These are phyloP conservation scores for Cephalopachus bancanus DNA, from an alignment of 2,797 vertebrate genomes.

Conservation along the genomic window DNA sequence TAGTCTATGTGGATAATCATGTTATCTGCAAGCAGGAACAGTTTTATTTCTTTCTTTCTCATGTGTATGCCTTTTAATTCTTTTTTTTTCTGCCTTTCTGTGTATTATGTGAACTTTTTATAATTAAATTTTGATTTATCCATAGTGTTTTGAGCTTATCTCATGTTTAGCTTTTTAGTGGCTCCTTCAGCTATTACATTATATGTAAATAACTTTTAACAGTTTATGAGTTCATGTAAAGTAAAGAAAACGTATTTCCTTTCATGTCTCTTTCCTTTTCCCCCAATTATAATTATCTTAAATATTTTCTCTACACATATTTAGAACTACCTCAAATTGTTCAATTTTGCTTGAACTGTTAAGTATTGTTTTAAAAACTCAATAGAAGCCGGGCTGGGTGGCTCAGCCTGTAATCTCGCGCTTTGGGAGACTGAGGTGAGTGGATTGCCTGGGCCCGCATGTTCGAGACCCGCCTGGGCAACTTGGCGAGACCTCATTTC, in stretches of 20 bases:
- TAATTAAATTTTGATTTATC: background rate
- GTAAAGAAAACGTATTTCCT: background rate
- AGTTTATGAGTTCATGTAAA: background rate
- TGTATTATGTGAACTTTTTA: background rate
- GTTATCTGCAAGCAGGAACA: background rate
- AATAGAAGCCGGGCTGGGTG: background rate
- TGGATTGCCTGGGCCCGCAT: too few relatives aligned
- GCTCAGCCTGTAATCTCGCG: too few relatives aligned
- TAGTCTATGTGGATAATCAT: background rate
- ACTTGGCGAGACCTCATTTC: too few relatives aligned
- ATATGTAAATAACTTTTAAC: background rate
- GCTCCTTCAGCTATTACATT: background rate
- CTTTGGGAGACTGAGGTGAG: too few relatives aligned
- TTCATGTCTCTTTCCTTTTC: background rate
- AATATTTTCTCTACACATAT: background rate
- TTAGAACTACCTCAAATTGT: background rate
- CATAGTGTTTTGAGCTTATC: background rate
- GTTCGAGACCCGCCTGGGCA: too few relatives aligned
- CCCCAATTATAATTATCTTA: background rate
- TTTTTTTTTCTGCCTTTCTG: background rate
- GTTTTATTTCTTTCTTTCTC: background rate
- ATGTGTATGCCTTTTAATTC: background rate
- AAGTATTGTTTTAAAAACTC: background rate
- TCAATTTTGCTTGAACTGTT: background rate
- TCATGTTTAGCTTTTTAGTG: background rate